Conservation (phyloP, 35 echinoderm and acorn worm genomes). For the Stichopus chloronotus region DNA sequence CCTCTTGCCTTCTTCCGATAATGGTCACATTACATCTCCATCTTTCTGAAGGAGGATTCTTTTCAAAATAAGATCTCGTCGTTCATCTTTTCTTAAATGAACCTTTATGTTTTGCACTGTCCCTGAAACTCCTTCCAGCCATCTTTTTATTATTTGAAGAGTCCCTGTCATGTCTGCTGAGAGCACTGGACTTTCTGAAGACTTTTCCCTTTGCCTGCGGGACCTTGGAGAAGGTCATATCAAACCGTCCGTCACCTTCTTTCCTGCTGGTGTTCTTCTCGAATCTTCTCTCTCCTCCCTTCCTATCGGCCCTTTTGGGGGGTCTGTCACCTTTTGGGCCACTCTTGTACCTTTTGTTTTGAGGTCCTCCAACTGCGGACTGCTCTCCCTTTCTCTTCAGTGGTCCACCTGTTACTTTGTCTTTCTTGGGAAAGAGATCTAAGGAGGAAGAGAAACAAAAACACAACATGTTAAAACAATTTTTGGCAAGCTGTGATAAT, state of each 20-base stretch:
- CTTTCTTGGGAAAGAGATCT: conserved; percentile 58
- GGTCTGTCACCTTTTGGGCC: not conserved
- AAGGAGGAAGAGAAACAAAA: not conserved
- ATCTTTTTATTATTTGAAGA: not conserved
- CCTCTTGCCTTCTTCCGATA: too few relatives aligned
- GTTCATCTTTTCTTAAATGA: conserved; percentile 32
- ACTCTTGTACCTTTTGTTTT: not conserved
- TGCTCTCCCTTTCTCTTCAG: not conserved
- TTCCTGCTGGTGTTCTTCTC: not conserved
- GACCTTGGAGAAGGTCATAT: conserved; percentile 24
- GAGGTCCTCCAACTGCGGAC: not conserved
- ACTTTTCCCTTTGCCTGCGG: conserved; percentile 18
- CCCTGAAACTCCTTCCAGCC: not conserved
- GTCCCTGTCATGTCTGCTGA: not conserved
- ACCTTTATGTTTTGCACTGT: conserved; percentile 19
- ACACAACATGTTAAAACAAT: not conserved
- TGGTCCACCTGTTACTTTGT: not conserved
- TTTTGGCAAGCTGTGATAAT: not conserved
- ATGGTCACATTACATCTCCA: too few relatives aligned
- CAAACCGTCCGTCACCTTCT: not conserved
- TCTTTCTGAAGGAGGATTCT: too few relatives aligned
- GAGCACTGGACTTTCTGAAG: conserved; percentile 10
- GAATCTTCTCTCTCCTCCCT: not conserved
- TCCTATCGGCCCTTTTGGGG: not conserved
- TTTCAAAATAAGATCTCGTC: not conserved